A percentile compares a stretch with the other conserved stretches of the same genome.
Evolutionary conservation across 2,113 vertebrate genomes (phyloP).

Genomic region (Sylvilagus bachmani): DNA sequence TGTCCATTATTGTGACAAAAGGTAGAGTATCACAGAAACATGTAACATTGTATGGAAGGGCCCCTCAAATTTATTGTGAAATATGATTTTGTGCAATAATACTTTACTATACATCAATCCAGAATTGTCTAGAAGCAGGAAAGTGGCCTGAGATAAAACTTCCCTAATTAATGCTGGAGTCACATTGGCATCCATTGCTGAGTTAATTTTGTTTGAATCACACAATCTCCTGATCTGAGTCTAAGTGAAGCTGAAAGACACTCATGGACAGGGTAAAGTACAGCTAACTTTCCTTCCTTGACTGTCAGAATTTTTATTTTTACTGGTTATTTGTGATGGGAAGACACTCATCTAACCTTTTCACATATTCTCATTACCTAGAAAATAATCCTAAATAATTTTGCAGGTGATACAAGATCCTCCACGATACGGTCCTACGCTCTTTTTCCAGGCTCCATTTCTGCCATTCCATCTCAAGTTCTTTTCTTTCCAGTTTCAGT

Average conservation of each 20-base stretch:
- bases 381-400: not conserved
- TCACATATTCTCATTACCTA: not conserved
- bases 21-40: not conserved
- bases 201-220: slow-evolving; percentile 28
- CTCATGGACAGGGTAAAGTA: not conserved
- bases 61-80: not conserved
- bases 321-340: not conserved
- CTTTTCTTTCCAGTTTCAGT: not conserved
- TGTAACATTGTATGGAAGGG: not conserved
- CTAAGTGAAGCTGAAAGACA: slow-evolving; percentile 13
- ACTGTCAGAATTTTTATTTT: not conserved
- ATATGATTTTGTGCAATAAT: not conserved
- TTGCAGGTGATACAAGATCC: not conserved
- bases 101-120: not conserved
- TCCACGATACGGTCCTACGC: not conserved
- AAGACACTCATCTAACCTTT: not conserved
- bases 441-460: not conserved
- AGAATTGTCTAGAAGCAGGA: not conserved
- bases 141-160: not conserved
- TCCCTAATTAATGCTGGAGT: not conserved
- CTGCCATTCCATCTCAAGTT: not conserved
- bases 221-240: slow-evolving; percentile 11
- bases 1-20: not conserved
- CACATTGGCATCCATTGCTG: not conserved
- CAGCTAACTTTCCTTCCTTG: not conserved